Evolutionary conservation across 2,113 vertebrate species (phyloP).

Genomic region (Cottus gobio): DNA sequence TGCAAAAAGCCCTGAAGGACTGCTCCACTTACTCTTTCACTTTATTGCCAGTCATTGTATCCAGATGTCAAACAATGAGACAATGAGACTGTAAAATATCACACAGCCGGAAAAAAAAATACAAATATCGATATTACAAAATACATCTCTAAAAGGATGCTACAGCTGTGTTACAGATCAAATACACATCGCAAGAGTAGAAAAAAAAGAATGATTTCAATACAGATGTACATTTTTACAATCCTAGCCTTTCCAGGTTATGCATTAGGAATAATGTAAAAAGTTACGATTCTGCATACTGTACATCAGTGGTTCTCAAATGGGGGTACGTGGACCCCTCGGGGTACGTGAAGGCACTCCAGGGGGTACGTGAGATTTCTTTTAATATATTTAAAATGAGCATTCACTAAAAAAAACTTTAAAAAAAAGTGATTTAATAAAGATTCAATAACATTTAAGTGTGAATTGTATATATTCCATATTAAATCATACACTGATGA

Average conservation of each 20-base stretch:
- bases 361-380: too few relatives aligned
- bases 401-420: too few relatives aligned
- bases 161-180: background rate
- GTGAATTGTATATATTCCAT: too few relatives aligned
- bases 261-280: background rate
- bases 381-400: too few relatives aligned
- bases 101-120: background rate
- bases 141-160: background rate
- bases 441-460: too few relatives aligned
- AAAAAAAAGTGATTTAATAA: too few relatives aligned
- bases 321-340: too few relatives aligned
- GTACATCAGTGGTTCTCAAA: too few relatives aligned
- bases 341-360: too few relatives aligned
- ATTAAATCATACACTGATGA: too few relatives aligned
- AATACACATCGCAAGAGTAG: constrained; percentile 3
- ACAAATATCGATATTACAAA: constrained; percentile 34
- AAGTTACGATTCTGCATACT: background rate
- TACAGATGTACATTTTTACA: constrained; percentile 19
- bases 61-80: constrained; percentile 19
- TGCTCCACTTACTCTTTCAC: background rate
- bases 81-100: constrained; percentile 1
- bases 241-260: too few relatives aligned
- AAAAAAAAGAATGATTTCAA: constrained; percentile 24
- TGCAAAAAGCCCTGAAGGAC: background rate
- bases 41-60: constrained; percentile 42